A percentile compares a stretch with the other conserved stretches of the same genome.
Conservation (phyloP, 2,113 vertebrate genomes). For the Saguinus imperator region DNA sequence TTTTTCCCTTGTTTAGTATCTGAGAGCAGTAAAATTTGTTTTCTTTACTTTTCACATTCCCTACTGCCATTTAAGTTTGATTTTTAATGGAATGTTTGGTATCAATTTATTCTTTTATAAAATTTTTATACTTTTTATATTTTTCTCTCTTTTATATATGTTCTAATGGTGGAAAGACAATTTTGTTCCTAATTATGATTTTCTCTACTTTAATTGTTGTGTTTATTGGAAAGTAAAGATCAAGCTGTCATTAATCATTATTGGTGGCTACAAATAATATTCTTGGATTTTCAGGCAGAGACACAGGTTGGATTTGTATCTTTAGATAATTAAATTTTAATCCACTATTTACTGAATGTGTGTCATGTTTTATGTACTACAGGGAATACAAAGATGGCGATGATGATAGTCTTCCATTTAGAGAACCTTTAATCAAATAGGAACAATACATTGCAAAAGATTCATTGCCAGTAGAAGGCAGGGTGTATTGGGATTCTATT, state of each 20-base stretch:
- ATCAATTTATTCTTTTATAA: not conserved
- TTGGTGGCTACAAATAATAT: not conserved
- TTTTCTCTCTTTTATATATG: not conserved
- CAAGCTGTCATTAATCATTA: not conserved
- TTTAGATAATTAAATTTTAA: not conserved
- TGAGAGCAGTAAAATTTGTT: not conserved
- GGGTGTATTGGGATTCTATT: not conserved
- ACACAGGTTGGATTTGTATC: not conserved
- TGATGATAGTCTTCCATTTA: not conserved
- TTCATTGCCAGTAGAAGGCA: not conserved
- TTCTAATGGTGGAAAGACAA: not conserved
- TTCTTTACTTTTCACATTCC: not conserved
- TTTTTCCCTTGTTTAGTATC: not conserved
- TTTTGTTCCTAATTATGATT: not conserved
- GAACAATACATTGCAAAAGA: not conserved
- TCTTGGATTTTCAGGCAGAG: not conserved
- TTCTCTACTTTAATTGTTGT: slow-evolving; percentile 22
- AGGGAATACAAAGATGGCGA: not conserved
- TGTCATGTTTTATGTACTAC: not conserved
- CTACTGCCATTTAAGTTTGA: not conserved
- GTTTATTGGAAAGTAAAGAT: not conserved
- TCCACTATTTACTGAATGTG: not conserved
- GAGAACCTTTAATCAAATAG: not conserved
- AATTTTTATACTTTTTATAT: not conserved
- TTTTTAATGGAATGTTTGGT: not conserved